A percentile compares a stretch with the other conserved stretches of the same genome.
These are phyloP conservation scores for Phytoseiulus persimilis DNA, from an alignment of 2,888 invertebrate species.

Conservation along the genomic window DNA sequence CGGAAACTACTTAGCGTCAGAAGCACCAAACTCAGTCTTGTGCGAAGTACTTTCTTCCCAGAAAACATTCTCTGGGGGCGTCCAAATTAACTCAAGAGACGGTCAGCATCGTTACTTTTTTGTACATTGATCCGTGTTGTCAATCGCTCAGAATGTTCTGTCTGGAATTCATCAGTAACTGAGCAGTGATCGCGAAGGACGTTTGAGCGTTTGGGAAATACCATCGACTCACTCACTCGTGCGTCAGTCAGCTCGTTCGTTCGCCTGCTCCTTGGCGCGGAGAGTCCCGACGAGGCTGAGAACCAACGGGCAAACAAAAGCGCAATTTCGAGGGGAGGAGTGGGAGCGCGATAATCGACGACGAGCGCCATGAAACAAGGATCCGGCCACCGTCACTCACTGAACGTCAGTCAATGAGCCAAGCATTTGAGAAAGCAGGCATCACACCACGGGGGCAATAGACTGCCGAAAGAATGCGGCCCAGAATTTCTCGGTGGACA, in stretches of 20 bases:
- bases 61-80: neutral
- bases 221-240: neutral
- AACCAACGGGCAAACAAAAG: neutral
- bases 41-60: neutral
- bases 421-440: neutral
- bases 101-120: neutral
- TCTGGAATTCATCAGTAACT: neutral
- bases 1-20: neutral
- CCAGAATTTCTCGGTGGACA: neutral
- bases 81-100: neutral
- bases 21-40: neutral
- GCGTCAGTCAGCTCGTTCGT: neutral
- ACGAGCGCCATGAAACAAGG: neutral
- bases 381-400: neutral
- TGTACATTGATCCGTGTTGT: neutral
- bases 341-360: neutral
- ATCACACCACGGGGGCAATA: neutral
- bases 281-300: neutral
- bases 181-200: neutral
- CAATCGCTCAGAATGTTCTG: neutral
- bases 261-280: neutral
- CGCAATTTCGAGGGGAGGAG: neutral
- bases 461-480: neutral
- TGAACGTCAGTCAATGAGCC: neutral
- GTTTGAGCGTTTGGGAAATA: neutral